Conservation (phyloP, 64 coral and sea anemone genomes). For the Porites australiensis region DNA sequence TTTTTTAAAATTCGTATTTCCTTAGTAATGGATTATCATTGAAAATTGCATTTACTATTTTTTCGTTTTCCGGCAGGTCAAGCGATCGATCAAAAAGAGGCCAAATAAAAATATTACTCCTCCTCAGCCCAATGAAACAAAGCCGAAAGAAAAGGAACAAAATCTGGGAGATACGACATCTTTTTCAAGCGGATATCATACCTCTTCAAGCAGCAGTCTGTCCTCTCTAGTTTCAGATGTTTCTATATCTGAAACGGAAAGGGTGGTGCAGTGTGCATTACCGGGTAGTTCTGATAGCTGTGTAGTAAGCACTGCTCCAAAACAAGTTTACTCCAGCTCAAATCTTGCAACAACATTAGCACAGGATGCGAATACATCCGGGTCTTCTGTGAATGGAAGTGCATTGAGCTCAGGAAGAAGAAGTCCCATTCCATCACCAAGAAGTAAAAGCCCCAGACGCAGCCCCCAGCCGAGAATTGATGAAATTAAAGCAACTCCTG, state of each 20-base stretch:
- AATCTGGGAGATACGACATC: not conserved
- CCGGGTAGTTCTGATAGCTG: not conserved
- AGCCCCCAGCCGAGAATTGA: not conserved
- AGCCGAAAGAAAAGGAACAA: not conserved
- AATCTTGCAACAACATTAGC: not conserved
- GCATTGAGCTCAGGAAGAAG: not conserved
- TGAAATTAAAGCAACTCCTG: not conserved
- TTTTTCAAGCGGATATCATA: constrained; percentile 25
- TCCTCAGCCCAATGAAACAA: not conserved
- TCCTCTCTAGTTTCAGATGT: constrained; percentile 17
- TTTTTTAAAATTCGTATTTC: too few relatives aligned
- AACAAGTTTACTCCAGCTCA: not conserved
- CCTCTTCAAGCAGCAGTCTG: not conserved
- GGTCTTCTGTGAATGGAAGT: not conserved
- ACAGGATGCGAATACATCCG: constrained; percentile 11
- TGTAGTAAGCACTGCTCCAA: not conserved
- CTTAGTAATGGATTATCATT: not conserved
- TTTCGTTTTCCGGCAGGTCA: not conserved
- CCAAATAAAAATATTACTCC: not conserved
- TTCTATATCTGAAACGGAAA: not conserved
- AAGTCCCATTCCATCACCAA: constrained; percentile 13
- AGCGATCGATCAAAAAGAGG: not conserved
- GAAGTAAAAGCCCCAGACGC: not conserved
- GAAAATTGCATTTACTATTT: not conserved
- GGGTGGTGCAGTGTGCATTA: not conserved